Base-by-base conservation (phyloP, 64 coral and sea anemone genomes). In the Montipora cactus region DNA sequence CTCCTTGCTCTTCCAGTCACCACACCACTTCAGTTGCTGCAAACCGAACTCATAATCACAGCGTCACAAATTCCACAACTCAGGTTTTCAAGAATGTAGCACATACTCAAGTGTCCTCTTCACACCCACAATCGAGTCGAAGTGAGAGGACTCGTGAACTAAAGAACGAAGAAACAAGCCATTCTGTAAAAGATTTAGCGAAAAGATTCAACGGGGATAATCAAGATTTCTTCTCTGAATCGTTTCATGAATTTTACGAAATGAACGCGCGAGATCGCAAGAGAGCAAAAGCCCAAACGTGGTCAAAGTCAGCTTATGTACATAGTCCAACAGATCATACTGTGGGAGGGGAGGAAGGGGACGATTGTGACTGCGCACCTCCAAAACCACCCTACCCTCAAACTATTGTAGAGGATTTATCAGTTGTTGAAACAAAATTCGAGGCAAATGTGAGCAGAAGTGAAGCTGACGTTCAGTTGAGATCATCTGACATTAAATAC, bases 211-310 rank as follows among this genome's bases (percentile, higher is more conserved):
- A 79, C 45, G 88, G 79, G 66, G 89, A 51, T 47, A 78, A 49
- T 48, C 76, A 78, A 50, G 76, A 16, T 15, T 86, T 86, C 19
- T 71, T 70, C 5, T 1, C 64, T 3, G 82, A 86, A 47, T 71
- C 62, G 18, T 86, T 86, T 70, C 64, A 86, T 19, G 82, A 86
- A 72, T 21, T 77, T 83, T 80, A 81, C 25, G 87, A 94, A 13
- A 76, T 70, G 52, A 76, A 52, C 75, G 59, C 77, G 21, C 67
- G 88, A 85, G 93, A 95, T 51, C 81, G 89, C 80, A 78, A 88
- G 79, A 90, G 81, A 21, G 95, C 94, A 0, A 97, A 94, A 77
- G 92, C 95, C 6, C 92, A 97, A 62, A 87, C 92, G 15, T 97
- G 95, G 95, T 92, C 95, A 4, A 97, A 97, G 52, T 69, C 88